Evolutionary conservation across 2,888 invertebrate genomes (phyloP), one percentile per base, ranked within the genome.

Genomic region (Drosophila atripex): DNA sequence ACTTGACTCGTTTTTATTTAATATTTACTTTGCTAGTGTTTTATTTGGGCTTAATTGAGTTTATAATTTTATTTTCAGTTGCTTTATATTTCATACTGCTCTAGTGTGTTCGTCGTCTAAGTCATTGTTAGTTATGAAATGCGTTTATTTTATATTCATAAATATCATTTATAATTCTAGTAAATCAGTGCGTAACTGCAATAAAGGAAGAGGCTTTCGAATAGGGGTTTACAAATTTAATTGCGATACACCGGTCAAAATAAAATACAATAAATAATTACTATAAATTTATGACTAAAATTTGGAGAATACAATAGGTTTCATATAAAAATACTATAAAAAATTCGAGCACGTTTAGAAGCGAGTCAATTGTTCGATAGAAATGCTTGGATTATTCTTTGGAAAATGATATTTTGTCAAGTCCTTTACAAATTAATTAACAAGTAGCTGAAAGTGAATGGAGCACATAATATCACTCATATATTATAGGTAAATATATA

Each of bases 351-450:
- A 76, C 53, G 69, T 61, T 68, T 78, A 68, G 54, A 68, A 78
- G 51, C 47, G 16, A 58, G 61, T 50, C 50, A 32, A 65, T 68
- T 21, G 66, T 64, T 65, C 54, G 46, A 46, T 46, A 46, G 46
- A 65, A 65, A 46, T 63, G 45, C 21, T 54, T 59, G 23, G 18
- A 23, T 57, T 57, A 28, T 35, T 69, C 72, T 71, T 70, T 70
- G 69, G 71, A 21, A 56, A 71, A 50, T 71, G 32, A 38, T 32
- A n/a, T 61, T 70, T 75, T 77, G 73, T 77, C 78, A 80, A 80
- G 82, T 58, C 80, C 66, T 85, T 78, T 82, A 78, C 76, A 82
- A 87, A 82, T 87, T 87, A 82, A 87, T 87, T 87, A 82, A 82
- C 82, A 82, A 84, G 61, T 54, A 55, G 50, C 63, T 46, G 70